These are phyloP conservation scores for Falco punctatus DNA, from an alignment of 2,113 vertebrate genomes.

Conservation along the genomic window DNA sequence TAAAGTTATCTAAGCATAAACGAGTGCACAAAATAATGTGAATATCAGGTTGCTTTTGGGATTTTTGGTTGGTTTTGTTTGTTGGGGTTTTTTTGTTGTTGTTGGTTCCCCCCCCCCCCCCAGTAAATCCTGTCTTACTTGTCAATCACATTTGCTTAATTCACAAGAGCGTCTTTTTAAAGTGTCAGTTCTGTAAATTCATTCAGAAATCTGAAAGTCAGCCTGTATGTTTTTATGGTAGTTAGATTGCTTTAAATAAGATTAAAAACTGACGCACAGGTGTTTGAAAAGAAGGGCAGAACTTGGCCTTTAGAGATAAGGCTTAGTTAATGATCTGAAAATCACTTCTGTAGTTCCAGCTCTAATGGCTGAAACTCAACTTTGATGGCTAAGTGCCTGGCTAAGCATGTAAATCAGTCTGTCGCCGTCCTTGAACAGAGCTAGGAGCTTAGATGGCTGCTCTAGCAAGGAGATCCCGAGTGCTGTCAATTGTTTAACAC, in stretches of 20 bases:
- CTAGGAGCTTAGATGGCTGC: background rate
- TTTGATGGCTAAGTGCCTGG: background rate
- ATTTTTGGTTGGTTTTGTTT: background rate
- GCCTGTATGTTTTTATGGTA: background rate
- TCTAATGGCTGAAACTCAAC: background rate
- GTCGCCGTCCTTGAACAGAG: background rate
- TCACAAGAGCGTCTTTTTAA: background rate
- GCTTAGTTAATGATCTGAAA: background rate
- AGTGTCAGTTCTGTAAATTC: background rate
- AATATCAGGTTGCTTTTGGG: background rate
- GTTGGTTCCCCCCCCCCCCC: too few relatives aligned
- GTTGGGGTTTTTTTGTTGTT: background rate
- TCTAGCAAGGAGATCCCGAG: accelerated
- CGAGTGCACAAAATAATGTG: background rate
- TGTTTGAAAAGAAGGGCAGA: background rate
- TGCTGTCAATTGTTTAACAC: background rate
- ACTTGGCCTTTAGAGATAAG: background rate
- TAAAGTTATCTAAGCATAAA: background rate
- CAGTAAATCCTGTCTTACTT: background rate
- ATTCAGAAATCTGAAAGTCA: background rate
- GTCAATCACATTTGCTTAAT: background rate
- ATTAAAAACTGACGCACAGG: background rate
- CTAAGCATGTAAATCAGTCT: background rate
- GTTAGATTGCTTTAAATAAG: background rate
- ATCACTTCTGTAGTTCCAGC: background rate